Conservation (phyloP, 2,888 invertebrate genomes). For the Brachylomia viminalis region DNA sequence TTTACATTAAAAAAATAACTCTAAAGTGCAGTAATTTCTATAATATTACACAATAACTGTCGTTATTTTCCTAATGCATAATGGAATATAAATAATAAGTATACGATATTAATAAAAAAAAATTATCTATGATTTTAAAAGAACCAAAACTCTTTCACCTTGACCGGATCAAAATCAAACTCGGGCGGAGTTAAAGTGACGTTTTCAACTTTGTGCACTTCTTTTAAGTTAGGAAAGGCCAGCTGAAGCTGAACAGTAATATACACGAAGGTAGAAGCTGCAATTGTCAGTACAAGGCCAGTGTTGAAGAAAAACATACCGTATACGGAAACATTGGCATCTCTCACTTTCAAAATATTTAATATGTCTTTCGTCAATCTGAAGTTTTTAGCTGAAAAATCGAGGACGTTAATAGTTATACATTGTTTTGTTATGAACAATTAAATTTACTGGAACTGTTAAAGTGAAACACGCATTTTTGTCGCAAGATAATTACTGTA, state of each 20-base stretch:
- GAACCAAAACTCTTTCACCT: slow-evolving; percentile 57
- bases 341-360: slow-evolving; percentile 70
- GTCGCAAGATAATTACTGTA: not conserved
- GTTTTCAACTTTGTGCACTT: slow-evolving; percentile 52
- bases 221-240: slow-evolving; percentile 69
- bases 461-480: not conserved
- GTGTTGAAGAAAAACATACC: slow-evolving; percentile 73
- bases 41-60: not conserved
- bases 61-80: not conserved
- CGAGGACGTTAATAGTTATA: not conserved
- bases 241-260: slow-evolving; percentile 81
- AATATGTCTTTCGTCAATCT: slow-evolving; percentile 74
- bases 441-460: not conserved
- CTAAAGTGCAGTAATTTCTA: not conserved
- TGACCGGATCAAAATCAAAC: slow-evolving; percentile 39
- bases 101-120: no score
- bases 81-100: no score
- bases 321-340: slow-evolving; percentile 70
- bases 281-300: slow-evolving; percentile 70
- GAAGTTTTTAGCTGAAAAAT: slow-evolving; percentile 74
- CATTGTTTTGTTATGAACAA: not conserved
- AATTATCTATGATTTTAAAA: slow-evolving; percentile 28
- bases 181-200: slow-evolving; percentile 24
- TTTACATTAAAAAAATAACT: not conserved
- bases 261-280: slow-evolving; percentile 78